Evolutionary conservation across 2,797 vertebrate genomes (phyloP).

Genomic region (Sebastolobus altivelis): DNA sequence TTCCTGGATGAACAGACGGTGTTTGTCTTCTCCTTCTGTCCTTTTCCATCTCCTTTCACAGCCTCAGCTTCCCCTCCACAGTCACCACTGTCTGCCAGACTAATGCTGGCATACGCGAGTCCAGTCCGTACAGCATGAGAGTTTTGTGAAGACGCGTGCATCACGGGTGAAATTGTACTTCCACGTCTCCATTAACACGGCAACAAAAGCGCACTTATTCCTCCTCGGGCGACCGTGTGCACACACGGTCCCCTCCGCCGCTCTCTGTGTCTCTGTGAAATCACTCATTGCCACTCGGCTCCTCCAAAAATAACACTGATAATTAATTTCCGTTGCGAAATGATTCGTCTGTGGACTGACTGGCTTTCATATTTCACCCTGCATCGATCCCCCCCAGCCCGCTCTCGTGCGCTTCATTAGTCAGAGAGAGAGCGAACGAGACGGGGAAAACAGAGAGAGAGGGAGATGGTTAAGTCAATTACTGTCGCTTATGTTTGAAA

Average conservation of each 20-base stretch:
- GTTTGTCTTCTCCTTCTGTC: slow-evolving; percentile 64
- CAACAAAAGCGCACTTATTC: not conserved
- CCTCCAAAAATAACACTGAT: slow-evolving; percentile 84
- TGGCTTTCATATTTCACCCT: slow-evolving; percentile 81
- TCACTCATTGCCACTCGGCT: slow-evolving; percentile 73
- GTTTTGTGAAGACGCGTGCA: not conserved
- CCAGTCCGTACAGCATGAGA: not conserved
- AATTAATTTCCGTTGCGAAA: slow-evolving; percentile 85
- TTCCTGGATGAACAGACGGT: slow-evolving; percentile 58
- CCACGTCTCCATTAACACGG: slow-evolving; percentile 23
- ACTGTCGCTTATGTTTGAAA: slow-evolving; percentile 73
- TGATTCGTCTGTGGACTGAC: slow-evolving; percentile 76
- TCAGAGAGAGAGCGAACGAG: slow-evolving; percentile 50
- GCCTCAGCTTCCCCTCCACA: not conserved
- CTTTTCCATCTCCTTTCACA: slow-evolving; percentile 31
- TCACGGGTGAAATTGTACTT: slow-evolving; percentile 5
- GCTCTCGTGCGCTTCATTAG: slow-evolving; percentile 77
- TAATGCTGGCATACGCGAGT: not conserved
- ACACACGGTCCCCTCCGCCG: slow-evolving; percentile 36
- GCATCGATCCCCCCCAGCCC: slow-evolving; percentile 73
- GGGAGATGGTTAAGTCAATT: slow-evolving; percentile 71
- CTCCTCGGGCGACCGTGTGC: slow-evolving; percentile 2
- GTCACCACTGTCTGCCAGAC: slow-evolving; percentile 14
- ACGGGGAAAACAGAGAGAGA: slow-evolving; percentile 41
- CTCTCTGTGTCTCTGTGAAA: slow-evolving; percentile 65